These are phyloP conservation scores for Emydoidea blandingii DNA, from an alignment of 2,797 vertebrate species.

Conservation along the genomic window DNA sequence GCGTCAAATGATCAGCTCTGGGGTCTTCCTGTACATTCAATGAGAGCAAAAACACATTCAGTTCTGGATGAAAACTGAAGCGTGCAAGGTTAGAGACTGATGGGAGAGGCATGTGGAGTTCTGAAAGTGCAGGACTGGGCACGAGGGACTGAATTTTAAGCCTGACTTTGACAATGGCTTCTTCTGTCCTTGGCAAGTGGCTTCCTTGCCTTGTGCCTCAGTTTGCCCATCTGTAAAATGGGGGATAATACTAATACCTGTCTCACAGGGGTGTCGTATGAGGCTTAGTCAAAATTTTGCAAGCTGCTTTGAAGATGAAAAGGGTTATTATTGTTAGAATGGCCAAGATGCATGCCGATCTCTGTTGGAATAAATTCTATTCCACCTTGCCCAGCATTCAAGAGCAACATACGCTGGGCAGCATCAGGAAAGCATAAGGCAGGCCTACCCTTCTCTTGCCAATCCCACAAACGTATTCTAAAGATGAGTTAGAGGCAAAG, in stretches of 20 bases:
- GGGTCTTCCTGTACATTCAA: not conserved
- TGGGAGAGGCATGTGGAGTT: not conserved
- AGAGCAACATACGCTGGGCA: not conserved
- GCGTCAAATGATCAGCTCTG: not conserved
- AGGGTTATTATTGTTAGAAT: not conserved
- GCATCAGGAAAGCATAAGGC: not conserved
- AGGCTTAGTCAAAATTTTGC: not conserved
- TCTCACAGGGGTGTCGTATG: not conserved
- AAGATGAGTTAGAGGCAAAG: not conserved
- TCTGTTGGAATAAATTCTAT: not conserved
- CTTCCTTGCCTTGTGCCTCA: not conserved
- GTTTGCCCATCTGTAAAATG: not conserved
- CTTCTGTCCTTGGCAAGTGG: not conserved
- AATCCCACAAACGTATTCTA: not conserved
- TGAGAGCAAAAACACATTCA: not conserved
- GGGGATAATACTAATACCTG: not conserved
- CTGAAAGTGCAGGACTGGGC: not conserved
- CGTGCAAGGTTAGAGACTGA: not conserved
- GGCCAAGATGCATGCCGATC: not conserved
- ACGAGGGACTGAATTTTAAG: not conserved
- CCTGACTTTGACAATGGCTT: not conserved
- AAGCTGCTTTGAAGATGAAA: not conserved
- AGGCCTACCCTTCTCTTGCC: not conserved
- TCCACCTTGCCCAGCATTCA: not conserved
- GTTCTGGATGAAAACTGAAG: not conserved